These are phyloP conservation scores for Thysanoteuthis rhombus DNA, from an alignment of 2,888 invertebrate species.

Conservation along the genomic window DNA sequence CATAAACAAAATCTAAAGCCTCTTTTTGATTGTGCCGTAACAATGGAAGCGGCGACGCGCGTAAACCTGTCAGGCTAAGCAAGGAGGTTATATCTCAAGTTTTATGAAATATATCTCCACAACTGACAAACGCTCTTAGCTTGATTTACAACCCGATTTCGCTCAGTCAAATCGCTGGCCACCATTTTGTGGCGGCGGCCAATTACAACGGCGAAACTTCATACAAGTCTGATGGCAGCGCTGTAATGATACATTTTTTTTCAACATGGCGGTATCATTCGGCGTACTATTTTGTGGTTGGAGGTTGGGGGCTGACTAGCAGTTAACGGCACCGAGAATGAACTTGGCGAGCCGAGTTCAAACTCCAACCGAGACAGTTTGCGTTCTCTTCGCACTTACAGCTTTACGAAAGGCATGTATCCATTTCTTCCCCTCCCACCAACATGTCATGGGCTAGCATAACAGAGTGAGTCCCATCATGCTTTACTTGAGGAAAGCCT, in stretches of 20 bases:
- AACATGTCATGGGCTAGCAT: no score
- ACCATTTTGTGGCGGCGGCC: background rate
- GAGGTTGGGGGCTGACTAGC: no score
- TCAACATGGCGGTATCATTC: background rate
- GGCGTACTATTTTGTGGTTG: no score
- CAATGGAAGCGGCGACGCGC: background rate
- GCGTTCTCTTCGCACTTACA: no score
- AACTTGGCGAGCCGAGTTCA: no score
- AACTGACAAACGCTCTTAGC: constrained; percentile 12
- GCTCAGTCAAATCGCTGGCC: background rate
- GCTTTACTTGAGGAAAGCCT: no score
- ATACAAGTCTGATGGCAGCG: background rate
- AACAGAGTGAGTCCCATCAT: no score
- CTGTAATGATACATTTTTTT: background rate
- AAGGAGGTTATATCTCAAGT: background rate
- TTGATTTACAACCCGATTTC: background rate
- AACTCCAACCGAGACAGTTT: no score
- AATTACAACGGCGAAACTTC: background rate
- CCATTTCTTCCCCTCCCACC: no score
- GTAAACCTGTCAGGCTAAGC: background rate
- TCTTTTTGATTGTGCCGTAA: constrained; percentile 12
- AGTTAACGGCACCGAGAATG: no score
- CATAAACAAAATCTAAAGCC: constrained; percentile 12
- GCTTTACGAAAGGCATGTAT: no score
- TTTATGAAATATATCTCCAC: constrained; percentile 12